Evolutionary conservation across 2,888 invertebrate genomes (phyloP), one percentile per base, ranked within the genome.

Genomic region (Hyles lineata): DNA sequence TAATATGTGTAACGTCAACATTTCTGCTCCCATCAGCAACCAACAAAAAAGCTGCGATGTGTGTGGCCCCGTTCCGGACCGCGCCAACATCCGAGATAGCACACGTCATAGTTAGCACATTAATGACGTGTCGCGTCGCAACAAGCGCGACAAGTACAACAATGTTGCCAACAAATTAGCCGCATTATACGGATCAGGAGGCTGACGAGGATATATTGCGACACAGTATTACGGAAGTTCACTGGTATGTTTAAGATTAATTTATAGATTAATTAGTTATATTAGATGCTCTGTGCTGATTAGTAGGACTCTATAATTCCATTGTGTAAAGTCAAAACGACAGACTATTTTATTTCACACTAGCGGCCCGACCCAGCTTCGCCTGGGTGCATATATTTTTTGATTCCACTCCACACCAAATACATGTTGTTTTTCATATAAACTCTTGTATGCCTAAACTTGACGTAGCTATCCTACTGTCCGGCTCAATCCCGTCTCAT

Each of bases 141-240:
- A 63, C 8, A 6, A 21, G 60, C 11, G 50, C 67, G 67, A 67
- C 43, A 67, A 50, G 50, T 23, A 43, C 9, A 50, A 50, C 9
- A 50, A 50, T 67, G 50, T 67, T 23, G 21, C 50, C 43, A 67
- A 67, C 67, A 67, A 43, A 23, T 67, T 63, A 63, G 21, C n/a
- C 35, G 62, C 23, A 21, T 35, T 21, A 43, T 43, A 35, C 19
- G 63, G 15, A 43, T 43, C 63, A 21, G 3, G 1, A 15, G 21
- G 21, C 5, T 63, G 63, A 63, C 23, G 43, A 19, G n/a, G 32
- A 32, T 62, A 32, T 9, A 7, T 62, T 6, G 35, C 7, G n/a
- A n/a, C 19, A 62, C 17, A 8, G 43, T 35, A 35, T 2, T n/a
- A 25, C 17, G 29, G 61, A 61, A 25, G 19, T 19, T 29, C 29